Evolutionary conservation across 2,113 vertebrate genomes (phyloP), one percentile per base, ranked within the genome.

Genomic region (Haemorhous mexicanus): DNA sequence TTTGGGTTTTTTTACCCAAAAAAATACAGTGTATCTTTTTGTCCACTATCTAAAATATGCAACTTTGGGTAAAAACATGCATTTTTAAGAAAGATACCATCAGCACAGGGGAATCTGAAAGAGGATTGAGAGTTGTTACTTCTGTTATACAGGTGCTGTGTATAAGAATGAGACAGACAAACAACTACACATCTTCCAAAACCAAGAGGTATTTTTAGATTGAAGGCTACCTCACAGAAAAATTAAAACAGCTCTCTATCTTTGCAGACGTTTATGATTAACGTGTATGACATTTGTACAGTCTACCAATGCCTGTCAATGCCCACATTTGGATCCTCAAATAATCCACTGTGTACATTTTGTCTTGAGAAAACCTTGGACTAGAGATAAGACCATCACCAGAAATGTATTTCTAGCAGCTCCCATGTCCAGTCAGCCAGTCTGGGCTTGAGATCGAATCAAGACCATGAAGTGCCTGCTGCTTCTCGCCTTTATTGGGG

Each of bases 401-500:
- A 9, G 55, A 83, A 75, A 9, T 0, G 1, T 90, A 96, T 91
- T 93, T 96, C 81, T 78, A 91, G 84, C 82, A n/a, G 90, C 78
- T 78, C 66, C 8, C 5, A 4, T 23, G 5, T 53, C 23, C 81
- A 82, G 3, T 75, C 43, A 4, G 6, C 28, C 68, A 26, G 12
- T 20, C 66, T 22, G 64, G 47, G 47, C 61, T 67, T 32, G 61
- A 58, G 43, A 39, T 13, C 11, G 43, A 24, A 55, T 44, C 84
- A 28, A 32, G 43, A 95, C 35, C 84, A 95, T 96, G 94, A 95
- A 94, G 19, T 74, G 37, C 69, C 21, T 95, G 27, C 69, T 95
- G 46, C 41, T 95, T 35, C 9, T 91, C 5, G 6, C 90, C 61
- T 82, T 94, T 53, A 28, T 95, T 37, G 94, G 90, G 1, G 85